phyloP scores from a whole-genome alignment of 37 sponge, comb jelly and placozoan species.

The Bolinopsis microptera region DNA sequence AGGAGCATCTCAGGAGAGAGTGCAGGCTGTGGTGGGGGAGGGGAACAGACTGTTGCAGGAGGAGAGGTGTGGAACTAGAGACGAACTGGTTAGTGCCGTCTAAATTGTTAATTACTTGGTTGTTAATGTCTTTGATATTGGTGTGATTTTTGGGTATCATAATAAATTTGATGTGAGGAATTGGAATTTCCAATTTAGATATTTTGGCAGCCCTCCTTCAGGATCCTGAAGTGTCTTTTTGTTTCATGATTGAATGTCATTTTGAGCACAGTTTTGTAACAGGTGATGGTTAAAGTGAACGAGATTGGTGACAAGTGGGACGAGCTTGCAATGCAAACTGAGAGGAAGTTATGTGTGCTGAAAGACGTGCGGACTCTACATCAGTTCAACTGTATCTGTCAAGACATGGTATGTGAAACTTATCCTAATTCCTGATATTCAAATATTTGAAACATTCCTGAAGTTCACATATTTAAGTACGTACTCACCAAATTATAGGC shows the following conservation, averaged over 20 bases:
- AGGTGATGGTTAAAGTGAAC: slow-evolving; percentile 56
- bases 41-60: slow-evolving; percentile 56
- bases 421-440: neutral
- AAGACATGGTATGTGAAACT: slow-evolving; percentile 30
- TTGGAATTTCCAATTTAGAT: too few species aligned
- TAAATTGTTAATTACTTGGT: neutral
- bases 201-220: too few species aligned
- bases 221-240: too few species aligned
- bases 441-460: too few species aligned
- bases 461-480: too few species aligned
- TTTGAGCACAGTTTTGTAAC: too few species aligned
- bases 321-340: slow-evolving; percentile 29
- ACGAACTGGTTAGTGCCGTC: neutral
- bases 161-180: too few species aligned
- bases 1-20: slow-evolving; percentile 83
- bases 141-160: too few species aligned
- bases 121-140: too few species aligned
- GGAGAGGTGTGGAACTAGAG: slow-evolving; percentile 34
- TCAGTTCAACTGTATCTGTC: slow-evolving; percentile 55
- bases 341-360: slow-evolving; percentile 24
- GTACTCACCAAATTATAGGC: too few species aligned
- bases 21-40: slow-evolving; percentile 72
- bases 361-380: slow-evolving; percentile 19
- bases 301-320: slow-evolving; percentile 54
- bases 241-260: too few species aligned